These are phyloP conservation scores for Clitarchus hookeri DNA, from an alignment of 2,888 invertebrate species.

Conservation along the genomic window DNA sequence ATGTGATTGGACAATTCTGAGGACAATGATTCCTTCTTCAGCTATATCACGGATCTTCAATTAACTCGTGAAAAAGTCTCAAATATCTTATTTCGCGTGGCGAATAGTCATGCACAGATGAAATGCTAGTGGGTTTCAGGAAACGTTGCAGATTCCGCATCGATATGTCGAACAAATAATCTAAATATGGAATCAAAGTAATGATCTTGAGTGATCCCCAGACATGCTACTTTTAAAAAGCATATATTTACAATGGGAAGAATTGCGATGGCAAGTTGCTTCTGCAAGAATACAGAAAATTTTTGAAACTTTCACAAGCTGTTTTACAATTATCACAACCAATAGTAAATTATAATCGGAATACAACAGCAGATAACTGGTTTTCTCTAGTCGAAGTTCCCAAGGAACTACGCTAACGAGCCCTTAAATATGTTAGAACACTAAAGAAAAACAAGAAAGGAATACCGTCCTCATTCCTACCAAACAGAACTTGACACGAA, in stretches of 20 bases:
- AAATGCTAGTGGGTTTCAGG: neutral
- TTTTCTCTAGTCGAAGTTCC: slow-evolving; percentile 27
- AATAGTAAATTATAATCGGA: neutral
- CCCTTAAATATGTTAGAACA: too few species aligned
- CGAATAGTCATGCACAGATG: neutral
- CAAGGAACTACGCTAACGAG: neutral
- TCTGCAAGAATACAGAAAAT: neutral
- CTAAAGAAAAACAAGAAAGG: neutral
- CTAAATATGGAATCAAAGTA: neutral
- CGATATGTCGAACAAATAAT: neutral
- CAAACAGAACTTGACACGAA: slow-evolving; percentile 40
- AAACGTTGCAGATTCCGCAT: neutral
- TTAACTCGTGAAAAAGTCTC: neutral
- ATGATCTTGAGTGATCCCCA: neutral
- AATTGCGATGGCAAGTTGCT: too few species aligned
- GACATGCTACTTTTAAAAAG: too few species aligned
- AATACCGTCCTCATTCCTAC: slow-evolving; percentile 47
- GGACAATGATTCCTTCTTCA: too few species aligned
- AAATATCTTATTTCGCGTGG: neutral
- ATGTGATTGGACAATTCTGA: too few species aligned
- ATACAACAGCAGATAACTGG: neutral
- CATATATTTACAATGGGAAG: neutral
- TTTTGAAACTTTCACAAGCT: neutral
- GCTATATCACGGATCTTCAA: too few species aligned
- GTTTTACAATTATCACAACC: neutral